These are phyloP conservation scores for Troides aeacus DNA, from an alignment of 2,888 invertebrate species.

Conservation along the genomic window DNA sequence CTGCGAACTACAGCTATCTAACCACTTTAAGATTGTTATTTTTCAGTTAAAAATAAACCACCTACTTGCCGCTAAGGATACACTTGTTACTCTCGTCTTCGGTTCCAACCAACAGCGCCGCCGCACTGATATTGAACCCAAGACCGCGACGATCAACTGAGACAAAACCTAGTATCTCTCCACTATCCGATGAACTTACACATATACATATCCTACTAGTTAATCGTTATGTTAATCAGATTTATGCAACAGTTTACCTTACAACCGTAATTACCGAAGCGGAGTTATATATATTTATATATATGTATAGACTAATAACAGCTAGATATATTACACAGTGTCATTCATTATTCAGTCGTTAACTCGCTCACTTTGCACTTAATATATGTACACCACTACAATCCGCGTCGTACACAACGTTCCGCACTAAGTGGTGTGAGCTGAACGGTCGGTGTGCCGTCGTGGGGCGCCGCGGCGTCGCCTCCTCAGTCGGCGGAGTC, in stretches of 20 bases:
- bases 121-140: conserved; percentile 33
- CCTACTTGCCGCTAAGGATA: conserved; percentile 50
- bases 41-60: conserved; percentile 43
- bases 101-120: conserved; percentile 8
- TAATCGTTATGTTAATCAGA: conserved; percentile 74
- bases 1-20: conserved; percentile 67
- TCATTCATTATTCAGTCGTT: conserved; percentile 32
- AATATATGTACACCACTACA: background rate
- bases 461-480: background rate
- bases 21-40: conserved; percentile 52
- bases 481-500: conserved; percentile 17
- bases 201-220: conserved; percentile 60
- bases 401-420: conserved; percentile 8
- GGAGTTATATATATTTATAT: conserved; percentile 49
- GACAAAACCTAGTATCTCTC: conserved; percentile 53
- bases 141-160: conserved; percentile 48
- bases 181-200: conserved; percentile 63
- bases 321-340: conserved; percentile 56
- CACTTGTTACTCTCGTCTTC: conserved; percentile 23
- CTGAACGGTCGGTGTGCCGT: conserved; percentile 3
- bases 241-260: conserved; percentile 74
- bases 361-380: conserved; percentile 2
- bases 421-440: too few species aligned
- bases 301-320: conserved; percentile 48
- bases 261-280: conserved; percentile 71